Evolutionary conservation across 1,140 invertebrate genomes (phyloP), one percentile per base, ranked within the genome.

Genomic region (Drosophila elegans): DNA sequence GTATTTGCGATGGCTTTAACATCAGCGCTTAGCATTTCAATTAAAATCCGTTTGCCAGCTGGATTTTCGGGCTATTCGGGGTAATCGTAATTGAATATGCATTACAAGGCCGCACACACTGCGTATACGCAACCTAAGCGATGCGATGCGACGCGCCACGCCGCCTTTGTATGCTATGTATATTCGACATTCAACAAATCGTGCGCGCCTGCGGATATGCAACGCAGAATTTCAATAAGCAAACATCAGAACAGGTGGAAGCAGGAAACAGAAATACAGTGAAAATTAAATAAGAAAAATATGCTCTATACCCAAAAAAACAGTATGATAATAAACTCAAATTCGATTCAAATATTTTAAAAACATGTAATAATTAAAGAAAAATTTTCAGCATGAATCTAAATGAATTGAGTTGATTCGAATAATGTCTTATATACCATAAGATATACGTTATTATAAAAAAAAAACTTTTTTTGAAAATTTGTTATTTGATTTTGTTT

Each of bases 131-230:
- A 46, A 52, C 49, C 54, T 54, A 39, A 60, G 32, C 49, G 34
- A 34, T 45, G 38, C 42, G 51, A 57, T 12, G 44, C 64, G 46
- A 25, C 44, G 32, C 48, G 16, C 0, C 16, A 1, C 16, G 16
- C 11, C 3, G 16, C 25, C 12, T 39, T 38, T 39, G 49, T 48
- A 34, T 25, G 16, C 48, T 41, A 34, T 9, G 27, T 46, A 38
- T 13, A 51, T 68, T 82, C 78, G 71, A 68, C 62, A 83, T 83
- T 81, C 78, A 79, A 83, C 83, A 77, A 88, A 83, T 88, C 83
- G 78, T 89, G 84, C 73, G 84, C 84, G 84, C 84, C 84, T 89
- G 84, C 84, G 84, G 84, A 80, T 89, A 89, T 84, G 84, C 84
- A 83, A 80, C 74, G 68, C 77, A 80, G 84, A 89, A 89, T 89